Evolutionary conservation across 2,797 vertebrate genomes (phyloP), one percentile per base, ranked within the genome.

Genomic region (Lacerta agilis): DNA sequence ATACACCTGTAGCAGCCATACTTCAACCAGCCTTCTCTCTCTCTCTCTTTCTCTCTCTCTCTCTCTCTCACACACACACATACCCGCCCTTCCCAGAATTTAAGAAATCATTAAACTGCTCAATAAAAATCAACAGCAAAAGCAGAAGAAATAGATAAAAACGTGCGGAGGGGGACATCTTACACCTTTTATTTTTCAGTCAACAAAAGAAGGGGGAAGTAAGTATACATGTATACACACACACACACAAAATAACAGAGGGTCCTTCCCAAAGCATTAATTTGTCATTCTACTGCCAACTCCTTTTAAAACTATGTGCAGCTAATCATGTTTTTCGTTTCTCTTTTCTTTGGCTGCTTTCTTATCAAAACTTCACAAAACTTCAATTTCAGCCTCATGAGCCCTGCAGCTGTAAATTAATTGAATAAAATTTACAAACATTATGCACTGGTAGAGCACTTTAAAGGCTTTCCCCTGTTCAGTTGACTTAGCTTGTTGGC

Each of bases 401-500:
- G 95, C 94, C 95, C 95, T 91, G 90, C 94, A 96, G 95, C 95
- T 95, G 92, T 93, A 97, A 97, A 96, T 96, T 96, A 97, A 97
- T 83, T 95, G 96, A 96, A 97, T 97, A 92, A 96, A 96, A 97
- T 96, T 97, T 96, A 95, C 93, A 97, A 96, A 94, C 92, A 96
- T 97, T 96, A 97, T 72, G 79, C 88, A 85, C 38, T 84, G 93
- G 96, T 94, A 96, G 93, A 94, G 85, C 90, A 92, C 72, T 93
- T 96, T 85, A 91, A 89, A 92, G 87, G 84, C 89, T 95, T 95
- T 94, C 92, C 92, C 79, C 87, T 89, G 49, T 92, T 94, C 93
- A 90, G 89, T 92, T 94, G 94, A 94, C 91, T 94, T 95, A 93
- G 92, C 91, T 93, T 89, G 90, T 92, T 93, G 86, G 94, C 93